Evolutionary conservation across 2,888 invertebrate species (phyloP), one percentile per base, ranked within the genome.

Genomic region (Coleophora flavipennella): DNA sequence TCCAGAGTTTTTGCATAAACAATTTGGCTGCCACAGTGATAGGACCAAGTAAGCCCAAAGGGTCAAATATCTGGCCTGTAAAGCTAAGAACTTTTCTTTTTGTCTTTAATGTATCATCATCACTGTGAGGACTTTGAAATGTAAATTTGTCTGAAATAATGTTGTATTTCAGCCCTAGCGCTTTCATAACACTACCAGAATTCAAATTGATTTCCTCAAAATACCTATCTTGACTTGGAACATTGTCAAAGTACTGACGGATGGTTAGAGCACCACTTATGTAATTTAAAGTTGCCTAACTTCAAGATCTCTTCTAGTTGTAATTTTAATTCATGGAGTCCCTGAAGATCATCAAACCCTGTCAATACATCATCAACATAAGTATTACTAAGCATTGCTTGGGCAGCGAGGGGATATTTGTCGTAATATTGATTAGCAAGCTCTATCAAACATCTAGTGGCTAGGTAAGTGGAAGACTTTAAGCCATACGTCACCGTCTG

Each of bases 401-500:
- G 2, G 4, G 11, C n/a, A 8, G 40, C 40, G 3, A 20, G 11
- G 4, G 40, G 40, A 13, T 28, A 40, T 29, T 33, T 12, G 1
- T 28, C 7, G 1, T 28, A 1, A 25, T 36, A 29, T 8, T n/a
- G 31, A 9, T 35, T 34, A 7, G 44, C 47, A 9, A 47, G 31
- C 36, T 44, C 43, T 10, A 35, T 39, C 4, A 47, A 36, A 29
- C 47, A 47, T 10, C 43, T 13, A 12, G 44, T 44, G 2, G 44
- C 41, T n/a, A 47, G 29, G 20, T 32, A 47, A 2, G 38, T n/a
- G 9, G 42, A 47, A 34, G 29, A 33, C 20, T 32, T 35, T 1
- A 40, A n/a, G 2, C 40, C 40, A 25, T 40, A 40, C 1, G 40
- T 40, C 1, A 40, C 20, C 1, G 38, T 38, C 28, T 38, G 27